These are phyloP conservation scores for Prinia subflava DNA, from an alignment of 2,113 vertebrate genomes.

Conservation along the genomic window DNA sequence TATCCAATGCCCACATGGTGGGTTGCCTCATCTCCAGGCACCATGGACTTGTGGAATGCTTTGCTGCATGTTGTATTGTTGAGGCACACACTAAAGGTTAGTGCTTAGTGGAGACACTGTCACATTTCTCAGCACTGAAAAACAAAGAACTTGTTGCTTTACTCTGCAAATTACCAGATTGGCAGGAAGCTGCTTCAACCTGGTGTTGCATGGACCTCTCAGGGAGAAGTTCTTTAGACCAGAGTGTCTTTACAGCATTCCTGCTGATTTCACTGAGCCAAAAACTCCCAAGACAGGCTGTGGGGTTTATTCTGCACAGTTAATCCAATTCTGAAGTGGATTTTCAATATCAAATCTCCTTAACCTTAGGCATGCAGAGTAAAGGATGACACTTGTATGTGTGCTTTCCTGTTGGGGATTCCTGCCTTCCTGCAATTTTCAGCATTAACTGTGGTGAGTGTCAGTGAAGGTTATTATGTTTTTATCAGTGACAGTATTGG, in stretches of 20 bases:
- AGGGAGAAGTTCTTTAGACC: neutral
- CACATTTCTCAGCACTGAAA: neutral
- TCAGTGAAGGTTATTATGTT: neutral
- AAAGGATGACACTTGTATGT: neutral
- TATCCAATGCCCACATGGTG: rapidly evolving
- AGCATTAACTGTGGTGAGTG: neutral
- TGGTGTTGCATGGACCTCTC: neutral
- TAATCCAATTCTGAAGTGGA: slow-evolving; percentile 59
- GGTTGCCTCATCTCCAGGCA: neutral
- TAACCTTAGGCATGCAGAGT: slow-evolving; percentile 25
- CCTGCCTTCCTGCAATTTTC: neutral
- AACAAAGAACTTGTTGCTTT: neutral
- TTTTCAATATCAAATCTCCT: slow-evolving; percentile 58
- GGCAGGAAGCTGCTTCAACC: neutral
- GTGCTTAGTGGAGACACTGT: neutral
- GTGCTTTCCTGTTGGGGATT: neutral
- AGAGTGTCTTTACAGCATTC: neutral
- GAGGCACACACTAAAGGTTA: neutral
- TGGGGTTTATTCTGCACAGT: neutral
- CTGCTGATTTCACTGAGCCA: neutral
- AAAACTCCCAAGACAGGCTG: neutral
- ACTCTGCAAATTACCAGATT: neutral
- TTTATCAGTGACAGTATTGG: neutral
- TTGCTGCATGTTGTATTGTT: neutral
- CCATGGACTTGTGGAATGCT: neutral